Evolutionary conservation across 1,140 invertebrate genomes (phyloP), one percentile per base, ranked within the genome.

Genomic region (Macrostomum lignano): DNA sequence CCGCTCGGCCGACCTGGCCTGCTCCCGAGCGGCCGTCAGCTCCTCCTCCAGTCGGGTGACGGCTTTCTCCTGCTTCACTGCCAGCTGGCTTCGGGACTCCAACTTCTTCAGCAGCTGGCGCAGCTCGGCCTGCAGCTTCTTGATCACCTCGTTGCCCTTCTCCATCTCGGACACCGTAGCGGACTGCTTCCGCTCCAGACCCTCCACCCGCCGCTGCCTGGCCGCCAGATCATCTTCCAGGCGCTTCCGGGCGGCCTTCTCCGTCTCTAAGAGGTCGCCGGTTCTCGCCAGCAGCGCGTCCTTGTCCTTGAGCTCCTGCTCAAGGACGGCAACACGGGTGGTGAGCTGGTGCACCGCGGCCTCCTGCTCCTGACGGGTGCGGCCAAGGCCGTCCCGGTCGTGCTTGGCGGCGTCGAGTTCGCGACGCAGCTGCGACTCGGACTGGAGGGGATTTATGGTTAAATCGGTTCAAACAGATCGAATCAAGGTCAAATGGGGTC

Each of bases 91-190:
- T n/a, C n/a, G n/a, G n/a, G n/a, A n/a, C n/a, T n/a, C n/a, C n/a
- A n/a, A n/a, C n/a, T n/a, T n/a, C n/a, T n/a, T n/a, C n/a, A n/a
- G n/a, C n/a, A n/a, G n/a, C n/a, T n/a, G n/a, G n/a, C n/a, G n/a
- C n/a, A n/a, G n/a, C n/a, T 58, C 52, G 21, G 42, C 42, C 45
- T 70, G 67, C 11, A 72, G 54, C 51, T 73, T 74, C 11, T 64
- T 62, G 36, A 74, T 67, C 34, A 74, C 73, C 46, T 74, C 70
- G 58, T 74, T 74, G 5, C 69, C 71, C 52, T 74, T 74, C 28
- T 67, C 52, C 1, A 74, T 45, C 44, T 75, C 71, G 29, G 71
- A 67, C 20, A 66, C 64, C 25, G 69, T 62, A 30, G 62, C 63
- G 45, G 68, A 65, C 2, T 67, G 58, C 21, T 65, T 65, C 41